Percentiles rank a stretch among this genome's conserved stretches.
phyloP scores from a whole-genome alignment of 2,113 vertebrate genomes.

The Misgurnus mizolepis region DNA sequence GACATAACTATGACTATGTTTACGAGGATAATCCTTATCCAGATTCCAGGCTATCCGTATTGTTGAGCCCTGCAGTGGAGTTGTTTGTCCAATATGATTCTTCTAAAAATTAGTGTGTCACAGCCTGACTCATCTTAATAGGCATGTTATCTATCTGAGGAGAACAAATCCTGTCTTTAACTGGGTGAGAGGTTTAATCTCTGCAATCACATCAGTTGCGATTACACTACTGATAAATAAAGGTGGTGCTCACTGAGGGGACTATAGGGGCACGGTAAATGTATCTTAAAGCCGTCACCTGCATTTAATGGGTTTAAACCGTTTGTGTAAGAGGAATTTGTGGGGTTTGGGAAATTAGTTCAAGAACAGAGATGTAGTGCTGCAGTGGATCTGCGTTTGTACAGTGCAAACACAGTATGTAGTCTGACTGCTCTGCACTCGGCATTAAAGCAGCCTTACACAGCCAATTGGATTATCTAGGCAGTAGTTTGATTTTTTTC shows the following conservation, averaged over 20 bases:
- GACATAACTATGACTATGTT: no score
- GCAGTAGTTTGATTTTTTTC: slow-evolving; percentile 35
- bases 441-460: slow-evolving; percentile 4
- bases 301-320: background rate
- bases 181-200: slow-evolving; percentile 37
- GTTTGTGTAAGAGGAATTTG: no score
- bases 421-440: background rate
- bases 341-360: background rate
- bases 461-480: slow-evolving; percentile 34
- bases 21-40: no score
- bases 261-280: background rate
- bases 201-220: slow-evolving; percentile 12
- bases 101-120: background rate
- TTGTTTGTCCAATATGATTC: slow-evolving; percentile 2
- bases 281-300: background rate
- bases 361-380: no score
- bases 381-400: no score
- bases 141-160: slow-evolving; percentile 22
- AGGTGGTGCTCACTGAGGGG: background rate
- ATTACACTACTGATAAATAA: slow-evolving; percentile 2
- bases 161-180: slow-evolving; percentile 27
- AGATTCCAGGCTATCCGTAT: no score
- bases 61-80: no score
- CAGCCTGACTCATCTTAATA: slow-evolving; percentile 23
- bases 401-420: background rate